Percentiles rank a stretch among this genome's conserved stretches.
phyloP scores from a whole-genome alignment of 2,113 vertebrate genomes.

The Tupaia tana region DNA sequence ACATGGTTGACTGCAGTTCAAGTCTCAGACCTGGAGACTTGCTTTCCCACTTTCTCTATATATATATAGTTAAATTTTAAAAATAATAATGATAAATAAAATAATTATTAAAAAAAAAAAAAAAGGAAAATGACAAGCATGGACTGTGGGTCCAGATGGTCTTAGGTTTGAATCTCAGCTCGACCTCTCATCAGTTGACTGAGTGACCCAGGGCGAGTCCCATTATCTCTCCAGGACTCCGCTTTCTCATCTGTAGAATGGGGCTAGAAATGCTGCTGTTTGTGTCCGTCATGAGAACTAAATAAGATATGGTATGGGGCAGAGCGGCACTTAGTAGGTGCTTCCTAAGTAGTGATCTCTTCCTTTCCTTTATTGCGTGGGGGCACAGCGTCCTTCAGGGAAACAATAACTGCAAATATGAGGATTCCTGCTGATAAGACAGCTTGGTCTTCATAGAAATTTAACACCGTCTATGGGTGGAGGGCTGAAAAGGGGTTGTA shows the following conservation, averaged over 20 bases:
- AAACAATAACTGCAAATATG: not conserved
- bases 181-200: not conserved
- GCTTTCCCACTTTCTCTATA: too few species aligned
- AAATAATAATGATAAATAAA: too few species aligned
- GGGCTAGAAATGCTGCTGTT: not conserved
- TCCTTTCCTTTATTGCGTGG: not conserved
- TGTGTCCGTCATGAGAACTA: not conserved
- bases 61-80: too few species aligned
- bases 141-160: not conserved
- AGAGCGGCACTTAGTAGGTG: not conserved
- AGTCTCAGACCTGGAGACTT: too few species aligned
- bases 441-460: conserved; percentile 43
- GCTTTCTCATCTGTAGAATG: not conserved
- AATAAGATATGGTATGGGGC: not conserved
- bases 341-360: not conserved
- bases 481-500: not conserved
- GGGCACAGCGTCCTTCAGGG: not conserved
- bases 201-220: not conserved
- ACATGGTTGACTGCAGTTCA: too few species aligned
- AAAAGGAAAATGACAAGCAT: not conserved
- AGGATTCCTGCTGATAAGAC: not conserved
- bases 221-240: not conserved
- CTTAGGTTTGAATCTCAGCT: not conserved
- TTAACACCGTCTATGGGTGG: not conserved
- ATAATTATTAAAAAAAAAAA: not conserved